Base-by-base conservation (phyloP, 2,113 vertebrate genomes). In the Chaetodon trifascialis region DNA sequence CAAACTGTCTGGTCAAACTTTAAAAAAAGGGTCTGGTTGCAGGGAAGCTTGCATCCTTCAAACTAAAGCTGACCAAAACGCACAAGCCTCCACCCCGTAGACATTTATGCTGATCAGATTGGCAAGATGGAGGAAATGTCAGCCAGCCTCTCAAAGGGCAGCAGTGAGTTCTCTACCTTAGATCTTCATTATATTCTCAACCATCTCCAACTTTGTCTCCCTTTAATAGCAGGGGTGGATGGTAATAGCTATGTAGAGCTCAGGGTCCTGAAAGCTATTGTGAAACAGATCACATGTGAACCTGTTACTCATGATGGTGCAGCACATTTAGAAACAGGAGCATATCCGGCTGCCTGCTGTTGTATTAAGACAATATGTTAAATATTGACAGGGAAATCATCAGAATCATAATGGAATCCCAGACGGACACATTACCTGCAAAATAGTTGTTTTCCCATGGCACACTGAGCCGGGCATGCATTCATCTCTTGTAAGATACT, bases 71-170 rank as follows among this genome's bases (percentile, higher is more conserved):
- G 69, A 70, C 64, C 16, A 56, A 79, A 69, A 67, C 63, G 72
- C 75, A 82, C 71, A 76, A 21, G 49, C 55, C 74, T 66, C 47
- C 65, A 36, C 68, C 80, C 49, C 21, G 11, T 23, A 36, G 70
- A 87, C 72, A 85, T 87, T 86, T 77, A 44, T 73, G 54, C 55
- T 82, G 72, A 89, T 89, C 73, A 55, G 42, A 76, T 81, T 83
- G 82, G 60, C 44, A 64, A 77, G 59, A 77, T 79, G 62, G 56
- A 73, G 36, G 7, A 87, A 82, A 86, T 87, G 86, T 80, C 83
- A 78, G 72, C 68, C 59, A 62, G 74, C 42, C 73, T 76, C 65
- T 64, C 42, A 82, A 90, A 89, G 86, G 82, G 68, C 80, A 84
- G 25, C n/a, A 4, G 14, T 40, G 52, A 82, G 36, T 46, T 72